Evolutionary conservation across 2,113 vertebrate genomes (phyloP).

Genomic region (Pseudopodoces humilis): DNA sequence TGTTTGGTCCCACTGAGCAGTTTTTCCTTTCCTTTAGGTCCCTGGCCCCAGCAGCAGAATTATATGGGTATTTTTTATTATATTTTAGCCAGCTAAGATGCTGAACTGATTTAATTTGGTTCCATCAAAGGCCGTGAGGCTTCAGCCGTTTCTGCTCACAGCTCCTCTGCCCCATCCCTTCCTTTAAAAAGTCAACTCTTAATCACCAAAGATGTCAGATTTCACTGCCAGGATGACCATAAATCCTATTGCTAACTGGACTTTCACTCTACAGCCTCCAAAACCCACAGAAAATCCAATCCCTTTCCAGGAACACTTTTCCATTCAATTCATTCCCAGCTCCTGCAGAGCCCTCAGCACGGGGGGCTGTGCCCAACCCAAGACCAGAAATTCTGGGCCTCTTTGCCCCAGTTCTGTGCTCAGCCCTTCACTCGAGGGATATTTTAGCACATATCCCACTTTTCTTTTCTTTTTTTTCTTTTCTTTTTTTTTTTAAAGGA

Average conservation of each 20-base stretch:
- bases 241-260: not conserved
- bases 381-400: not conserved
- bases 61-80: not conserved
- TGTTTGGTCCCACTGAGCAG: not conserved
- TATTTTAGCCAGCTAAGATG: not conserved
- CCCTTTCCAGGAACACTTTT: not conserved
- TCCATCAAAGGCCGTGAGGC: not conserved
- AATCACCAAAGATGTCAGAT: not conserved
- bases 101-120: not conserved
- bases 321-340: not conserved
- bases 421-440: not conserved
- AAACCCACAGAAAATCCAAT: not conserved
- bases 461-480: not conserved
- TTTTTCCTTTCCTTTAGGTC: not conserved
- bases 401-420: not conserved
- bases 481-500: not conserved
- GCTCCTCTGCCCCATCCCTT: not conserved
- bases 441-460: not conserved
- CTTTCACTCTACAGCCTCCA: not conserved
- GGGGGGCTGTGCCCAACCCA: accelerated
- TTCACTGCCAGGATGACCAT: not conserved
- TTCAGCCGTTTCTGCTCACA: not conserved
- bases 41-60: not conserved
- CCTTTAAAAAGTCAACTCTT: not conserved
- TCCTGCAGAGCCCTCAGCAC: not conserved